phyloP scores from a whole-genome alignment of 1,140 invertebrate genomes.

The Bombus picipes region DNA sequence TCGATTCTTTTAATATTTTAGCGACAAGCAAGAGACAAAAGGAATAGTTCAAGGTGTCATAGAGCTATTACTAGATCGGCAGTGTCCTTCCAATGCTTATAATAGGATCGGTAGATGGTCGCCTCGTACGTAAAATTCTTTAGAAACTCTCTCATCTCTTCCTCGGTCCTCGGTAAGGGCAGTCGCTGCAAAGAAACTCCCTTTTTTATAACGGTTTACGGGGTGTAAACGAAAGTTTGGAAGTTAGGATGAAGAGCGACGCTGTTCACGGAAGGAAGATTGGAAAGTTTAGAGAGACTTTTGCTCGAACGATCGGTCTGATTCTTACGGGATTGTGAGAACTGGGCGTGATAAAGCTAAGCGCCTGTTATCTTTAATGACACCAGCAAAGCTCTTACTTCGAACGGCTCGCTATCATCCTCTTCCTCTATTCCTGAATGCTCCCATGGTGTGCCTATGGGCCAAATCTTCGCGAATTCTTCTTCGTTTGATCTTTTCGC shows the following conservation, averaged over 20 bases:
- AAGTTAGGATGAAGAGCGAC: neutral
- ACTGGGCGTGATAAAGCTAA: neutral
- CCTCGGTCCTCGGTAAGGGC: constrained; percentile 40
- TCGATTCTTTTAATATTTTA: too few species aligned
- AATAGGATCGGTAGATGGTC: constrained; percentile 65
- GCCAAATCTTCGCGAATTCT: constrained; percentile 7
- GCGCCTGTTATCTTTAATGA: neutral
- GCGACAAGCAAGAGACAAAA: neutral
- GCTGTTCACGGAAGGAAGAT: neutral
- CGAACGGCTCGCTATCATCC: constrained; percentile 17
- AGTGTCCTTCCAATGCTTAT: constrained; percentile 66
- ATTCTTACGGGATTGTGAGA: constrained; percentile 6
- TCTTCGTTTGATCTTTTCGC: too few species aligned
- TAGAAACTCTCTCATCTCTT: constrained; percentile 52
- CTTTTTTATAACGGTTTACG: neutral
- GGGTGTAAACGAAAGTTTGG: constrained; percentile 2
- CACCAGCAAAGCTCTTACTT: constrained; percentile 16
- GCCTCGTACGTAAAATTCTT: constrained; percentile 58
- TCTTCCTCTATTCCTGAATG: neutral
- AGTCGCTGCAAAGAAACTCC: constrained; percentile 33
- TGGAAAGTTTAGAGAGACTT: neutral
- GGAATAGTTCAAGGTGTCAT: neutral
- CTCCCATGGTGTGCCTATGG: constrained; percentile 55
- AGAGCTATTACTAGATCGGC: constrained; percentile 59
- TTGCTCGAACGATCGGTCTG: constrained; percentile 7